These are phyloP conservation scores for Ladona fulva DNA, from an alignment of 1,140 invertebrate genomes.

Conservation along the genomic window DNA sequence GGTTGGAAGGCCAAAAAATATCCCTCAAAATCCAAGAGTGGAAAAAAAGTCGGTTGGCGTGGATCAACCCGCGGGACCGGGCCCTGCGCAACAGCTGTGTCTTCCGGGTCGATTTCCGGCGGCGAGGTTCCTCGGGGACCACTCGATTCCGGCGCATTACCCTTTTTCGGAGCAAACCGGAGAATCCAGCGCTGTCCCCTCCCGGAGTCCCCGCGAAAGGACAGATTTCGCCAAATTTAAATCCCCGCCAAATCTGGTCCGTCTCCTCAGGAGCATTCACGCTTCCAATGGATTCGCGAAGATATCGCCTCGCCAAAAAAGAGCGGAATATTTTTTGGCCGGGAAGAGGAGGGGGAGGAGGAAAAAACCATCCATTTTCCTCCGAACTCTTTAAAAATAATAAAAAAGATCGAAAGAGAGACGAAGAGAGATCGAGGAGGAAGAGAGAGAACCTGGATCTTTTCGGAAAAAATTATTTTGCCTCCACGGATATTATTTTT, in stretches of 20 bases:
- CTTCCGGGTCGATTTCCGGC: constrained; percentile 1
- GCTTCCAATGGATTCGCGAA: background rate
- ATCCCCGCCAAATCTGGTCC: background rate
- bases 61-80: background rate
- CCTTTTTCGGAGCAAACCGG: background rate
- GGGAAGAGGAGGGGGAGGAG: background rate
- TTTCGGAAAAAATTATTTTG: too few relatives aligned
- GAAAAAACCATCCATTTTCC: background rate
- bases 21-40: background rate
- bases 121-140: background rate
- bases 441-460: background rate
- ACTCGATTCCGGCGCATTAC: background rate
- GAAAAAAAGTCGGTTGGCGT: background rate
- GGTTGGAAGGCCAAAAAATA: constrained; percentile 9
- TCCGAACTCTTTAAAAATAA: background rate
- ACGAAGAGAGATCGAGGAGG: background rate
- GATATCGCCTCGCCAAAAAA: background rate
- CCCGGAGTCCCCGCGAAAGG: background rate
- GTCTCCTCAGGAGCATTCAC: background rate
- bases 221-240: background rate
- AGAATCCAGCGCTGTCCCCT: background rate
- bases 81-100: background rate
- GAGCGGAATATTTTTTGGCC: background rate
- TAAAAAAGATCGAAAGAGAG: background rate
- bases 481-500: too few relatives aligned